These are phyloP conservation scores for Digitonthophagus gazella DNA, from an alignment of 2,888 invertebrate species.

Conservation along the genomic window DNA sequence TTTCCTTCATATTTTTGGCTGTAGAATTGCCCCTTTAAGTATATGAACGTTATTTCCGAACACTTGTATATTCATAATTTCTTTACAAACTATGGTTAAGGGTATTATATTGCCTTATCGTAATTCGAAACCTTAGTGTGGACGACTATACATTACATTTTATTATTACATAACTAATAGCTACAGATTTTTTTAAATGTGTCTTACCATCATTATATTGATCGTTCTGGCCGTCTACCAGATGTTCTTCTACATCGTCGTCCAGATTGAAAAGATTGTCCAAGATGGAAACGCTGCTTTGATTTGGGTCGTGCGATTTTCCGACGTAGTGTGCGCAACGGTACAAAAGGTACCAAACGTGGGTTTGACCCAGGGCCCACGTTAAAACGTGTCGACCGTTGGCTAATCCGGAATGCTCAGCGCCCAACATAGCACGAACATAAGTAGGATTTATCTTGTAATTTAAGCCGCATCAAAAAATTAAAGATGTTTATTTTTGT, in stretches of 20 bases:
- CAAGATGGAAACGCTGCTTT: conserved; percentile 58
- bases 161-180: too few relatives aligned
- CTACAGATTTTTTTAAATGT: too few relatives aligned
- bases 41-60: too few relatives aligned
- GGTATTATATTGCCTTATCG: too few relatives aligned
- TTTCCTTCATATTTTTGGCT: too few relatives aligned
- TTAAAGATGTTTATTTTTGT: too few relatives aligned
- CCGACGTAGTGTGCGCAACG: conserved; percentile 60
- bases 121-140: too few relatives aligned
- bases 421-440: conserved; percentile 42
- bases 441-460: neutral
- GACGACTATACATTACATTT: too few relatives aligned
- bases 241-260: conserved; percentile 39
- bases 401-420: conserved; percentile 42
- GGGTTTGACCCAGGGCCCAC: conserved; percentile 64
- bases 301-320: conserved; percentile 44
- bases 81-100: too few relatives aligned
- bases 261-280: conserved; percentile 65
- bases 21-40: too few relatives aligned
- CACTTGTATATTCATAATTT: too few relatives aligned
- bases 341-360: conserved; percentile 61
- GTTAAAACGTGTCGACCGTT: conserved; percentile 50
- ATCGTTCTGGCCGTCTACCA: conserved; percentile 18
- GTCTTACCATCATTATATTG: conserved; percentile 21
- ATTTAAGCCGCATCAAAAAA: neutral